A percentile compares a stretch with the other conserved stretches of the same genome.
phyloP scores from a whole-genome alignment of 2,888 invertebrate genomes.

The Onchidella celtica region DNA sequence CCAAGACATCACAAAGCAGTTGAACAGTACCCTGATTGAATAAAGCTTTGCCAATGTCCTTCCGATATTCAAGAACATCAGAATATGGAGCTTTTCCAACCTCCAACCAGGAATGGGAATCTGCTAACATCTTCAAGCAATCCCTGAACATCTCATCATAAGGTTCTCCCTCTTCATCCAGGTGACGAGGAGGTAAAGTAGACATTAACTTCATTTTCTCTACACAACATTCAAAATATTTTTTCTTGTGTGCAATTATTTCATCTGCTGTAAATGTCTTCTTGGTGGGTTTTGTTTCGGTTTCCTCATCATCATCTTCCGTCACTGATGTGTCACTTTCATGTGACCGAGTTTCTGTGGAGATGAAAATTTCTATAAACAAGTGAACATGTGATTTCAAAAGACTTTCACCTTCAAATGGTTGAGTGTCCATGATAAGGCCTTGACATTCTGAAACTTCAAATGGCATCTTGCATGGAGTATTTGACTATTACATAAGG shows the following conservation, averaged over 20 bases:
- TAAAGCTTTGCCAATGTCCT: not conserved
- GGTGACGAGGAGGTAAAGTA: not conserved
- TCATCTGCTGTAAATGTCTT: constrained; percentile 26
- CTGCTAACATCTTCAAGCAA: constrained; percentile 25
- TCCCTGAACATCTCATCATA: constrained; percentile 29
- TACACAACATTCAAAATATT: not conserved
- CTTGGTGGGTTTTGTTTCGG: no score
- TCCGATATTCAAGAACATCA: constrained; percentile 22
- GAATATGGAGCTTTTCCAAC: constrained; percentile 17
- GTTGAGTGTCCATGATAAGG: no score
- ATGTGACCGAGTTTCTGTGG: no score
- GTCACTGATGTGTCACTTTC: no score
- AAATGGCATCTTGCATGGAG: no score
- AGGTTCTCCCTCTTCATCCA: constrained; percentile 23
- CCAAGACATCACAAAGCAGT: constrained; percentile 20
- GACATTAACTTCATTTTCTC: not conserved
- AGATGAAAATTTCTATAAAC: no score
- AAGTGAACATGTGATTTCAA: no score
- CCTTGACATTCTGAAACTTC: no score
- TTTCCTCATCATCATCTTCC: no score
- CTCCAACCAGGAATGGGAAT: constrained; percentile 40
- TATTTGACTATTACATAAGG: no score
- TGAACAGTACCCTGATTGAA: not conserved
- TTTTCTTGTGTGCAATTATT: not conserved
- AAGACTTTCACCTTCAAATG: no score